Evolutionary conservation across 2,113 vertebrate genomes (phyloP).

Genomic region (Coreoperca whiteheadi): DNA sequence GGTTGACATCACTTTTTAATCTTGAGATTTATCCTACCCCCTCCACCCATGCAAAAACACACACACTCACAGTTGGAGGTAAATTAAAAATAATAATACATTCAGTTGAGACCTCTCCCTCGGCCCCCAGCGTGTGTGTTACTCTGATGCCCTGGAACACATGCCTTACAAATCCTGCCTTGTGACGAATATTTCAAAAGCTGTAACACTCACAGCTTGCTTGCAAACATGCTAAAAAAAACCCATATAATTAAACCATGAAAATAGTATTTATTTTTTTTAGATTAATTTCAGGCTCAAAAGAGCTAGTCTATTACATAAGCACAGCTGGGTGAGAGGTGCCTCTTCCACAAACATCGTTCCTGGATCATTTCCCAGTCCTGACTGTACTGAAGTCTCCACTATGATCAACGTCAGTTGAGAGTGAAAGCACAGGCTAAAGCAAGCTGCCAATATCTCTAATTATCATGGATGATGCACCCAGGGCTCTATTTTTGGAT

Average conservation of each 20-base stretch:
- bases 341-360: slow-evolving; percentile 15
- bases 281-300: slow-evolving; percentile 49
- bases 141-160: slow-evolving; percentile 29
- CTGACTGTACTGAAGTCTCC: slow-evolving; percentile 51
- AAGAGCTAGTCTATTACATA: slow-evolving; percentile 26
- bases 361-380: slow-evolving; percentile 62
- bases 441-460: slow-evolving; percentile 55
- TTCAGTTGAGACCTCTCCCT: slow-evolving; percentile 16
- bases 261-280: slow-evolving; percentile 60
- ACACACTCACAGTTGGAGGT: slow-evolving; percentile 33
- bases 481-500: slow-evolving; percentile 58
- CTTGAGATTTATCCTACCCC: slow-evolving; percentile 3
- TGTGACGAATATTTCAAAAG: slow-evolving; percentile 48
- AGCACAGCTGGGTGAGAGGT: slow-evolving; percentile 63
- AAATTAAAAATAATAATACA: slow-evolving; percentile 40
- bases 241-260: slow-evolving; percentile 57
- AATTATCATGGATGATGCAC: slow-evolving; percentile 64
- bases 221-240: slow-evolving; percentile 43
- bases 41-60: not conserved
- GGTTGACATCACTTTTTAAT: slow-evolving; percentile 48
- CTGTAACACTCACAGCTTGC: slow-evolving; percentile 38
- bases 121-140: not conserved
- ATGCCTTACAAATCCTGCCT: slow-evolving; percentile 35
- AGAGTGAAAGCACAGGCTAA: slow-evolving; percentile 56
- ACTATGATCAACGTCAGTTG: slow-evolving; percentile 44